Evolutionary conservation across 2,888 invertebrate genomes (phyloP), one percentile per base, ranked within the genome.

Genomic region (Pilophorus perplexus): DNA sequence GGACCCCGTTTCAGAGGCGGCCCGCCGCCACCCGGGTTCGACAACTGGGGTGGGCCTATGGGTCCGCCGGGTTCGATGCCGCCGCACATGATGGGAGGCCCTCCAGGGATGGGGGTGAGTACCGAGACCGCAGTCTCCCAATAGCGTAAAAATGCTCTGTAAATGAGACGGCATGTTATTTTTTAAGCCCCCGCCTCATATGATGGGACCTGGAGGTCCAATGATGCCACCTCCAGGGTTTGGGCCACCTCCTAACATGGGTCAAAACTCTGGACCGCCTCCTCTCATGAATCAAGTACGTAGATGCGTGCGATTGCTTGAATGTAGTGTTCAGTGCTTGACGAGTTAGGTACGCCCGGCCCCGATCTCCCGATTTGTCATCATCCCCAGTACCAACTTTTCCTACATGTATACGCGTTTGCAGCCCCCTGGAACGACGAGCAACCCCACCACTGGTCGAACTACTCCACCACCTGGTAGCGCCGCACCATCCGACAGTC

Each of bases 1-100:
- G 82, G 81, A 0, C 81, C 85, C 22, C 75, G 75, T 67, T 78
- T 77, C 65, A 80, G 81, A 68, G 82, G 81, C 0, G 80, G 79
- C 5, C 79, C 77, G 70, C 78, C 79, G 1, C 78, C 82, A 3
- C 82, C 79, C 70, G 79, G 79, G 8, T 84, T 81, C 74, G 84
- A 84, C 73, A 60, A 60, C 18, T 60, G 60, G 60, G 60, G 60
- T 1, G 44, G 23, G 1, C 40, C 40, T n/a, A 23, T 16, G 2
- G 54, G 57, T 40, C 60, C 60, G 8, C 60, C 60, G 5, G 60
- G 60, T 16, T 42, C 60, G n/a, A 60, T 60, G 78, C 79, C 85
- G 25, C 78, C 76, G 12, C 78, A 79, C 65, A 77, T 79, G 74
- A 74, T 74, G 73, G 80, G 80, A 16, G 71, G 71, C 8, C 68